phyloP scores from a whole-genome alignment of 2,113 vertebrate genomes.

The Sula dactylatra region DNA sequence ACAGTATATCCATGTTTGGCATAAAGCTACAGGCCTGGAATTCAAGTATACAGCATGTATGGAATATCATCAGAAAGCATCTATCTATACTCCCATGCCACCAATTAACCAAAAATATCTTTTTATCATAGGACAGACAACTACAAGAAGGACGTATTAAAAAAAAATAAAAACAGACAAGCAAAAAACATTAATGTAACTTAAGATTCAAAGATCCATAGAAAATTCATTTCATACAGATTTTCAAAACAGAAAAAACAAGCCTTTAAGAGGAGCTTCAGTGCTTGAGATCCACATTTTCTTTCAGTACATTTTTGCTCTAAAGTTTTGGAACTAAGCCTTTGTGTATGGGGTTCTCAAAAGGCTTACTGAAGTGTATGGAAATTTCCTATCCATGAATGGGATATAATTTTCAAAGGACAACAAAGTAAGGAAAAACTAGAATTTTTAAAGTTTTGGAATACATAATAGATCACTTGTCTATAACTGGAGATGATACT shows the following conservation, averaged over 20 bases:
- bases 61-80: not conserved
- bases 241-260: not conserved
- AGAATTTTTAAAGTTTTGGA: not conserved
- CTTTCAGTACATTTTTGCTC: not conserved
- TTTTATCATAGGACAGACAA: not conserved
- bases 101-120: not conserved
- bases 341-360: not conserved
- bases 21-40: constrained; percentile 10
- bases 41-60: not conserved
- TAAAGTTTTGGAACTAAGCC: not conserved
- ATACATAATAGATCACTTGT: not conserved
- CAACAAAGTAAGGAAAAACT: not conserved
- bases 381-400: not conserved
- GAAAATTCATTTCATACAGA: not conserved
- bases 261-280: not conserved
- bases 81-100: not conserved
- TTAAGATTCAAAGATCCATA: not conserved
- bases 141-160: not conserved
- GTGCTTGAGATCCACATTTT: not conserved
- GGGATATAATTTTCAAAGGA: not conserved
- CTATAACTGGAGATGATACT: not conserved
- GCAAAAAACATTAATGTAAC: not conserved
- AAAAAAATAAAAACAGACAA: not conserved
- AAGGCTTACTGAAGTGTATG: not conserved
- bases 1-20: not conserved